Conservation (phyloP, 2,113 vertebrate genomes). For the Passer domesticus region DNA sequence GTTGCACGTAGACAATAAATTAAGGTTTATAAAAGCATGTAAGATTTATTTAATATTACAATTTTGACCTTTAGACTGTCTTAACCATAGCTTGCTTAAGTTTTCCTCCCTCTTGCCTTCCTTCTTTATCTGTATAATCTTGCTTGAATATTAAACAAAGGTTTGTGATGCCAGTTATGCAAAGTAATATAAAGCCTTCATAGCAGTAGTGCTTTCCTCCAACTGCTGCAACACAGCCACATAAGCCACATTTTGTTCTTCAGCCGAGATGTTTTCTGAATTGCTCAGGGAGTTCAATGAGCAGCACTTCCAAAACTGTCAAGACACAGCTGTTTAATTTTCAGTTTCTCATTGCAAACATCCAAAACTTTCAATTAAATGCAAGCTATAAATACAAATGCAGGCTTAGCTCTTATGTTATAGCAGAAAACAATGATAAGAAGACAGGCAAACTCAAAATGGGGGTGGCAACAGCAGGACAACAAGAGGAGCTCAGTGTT, state of each 20-base stretch:
- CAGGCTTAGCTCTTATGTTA: not conserved
- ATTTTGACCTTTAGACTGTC: slow-evolving; percentile 78
- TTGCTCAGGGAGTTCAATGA: not conserved
- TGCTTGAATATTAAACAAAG: slow-evolving; percentile 69
- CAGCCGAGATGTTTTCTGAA: not conserved
- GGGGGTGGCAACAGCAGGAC: not conserved
- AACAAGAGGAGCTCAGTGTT: not conserved
- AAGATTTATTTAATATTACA: slow-evolving; percentile 83
- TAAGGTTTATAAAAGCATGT: slow-evolving; percentile 80
- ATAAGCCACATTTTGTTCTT: not conserved
- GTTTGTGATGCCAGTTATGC: slow-evolving; percentile 23
- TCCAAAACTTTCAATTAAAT: not conserved
- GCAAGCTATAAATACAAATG: not conserved
- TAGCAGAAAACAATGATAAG: not conserved
- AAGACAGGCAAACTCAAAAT: not conserved
- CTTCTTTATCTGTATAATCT: slow-evolving; percentile 58
- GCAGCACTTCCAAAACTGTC: not conserved
- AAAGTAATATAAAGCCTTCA: slow-evolving; percentile 34
- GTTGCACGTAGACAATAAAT: slow-evolving; percentile 82
- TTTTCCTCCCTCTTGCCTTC: slow-evolving; percentile 25
- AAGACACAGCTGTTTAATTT: not conserved
- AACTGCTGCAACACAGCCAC: not conserved
- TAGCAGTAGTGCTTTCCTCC: not conserved
- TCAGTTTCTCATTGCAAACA: not conserved
- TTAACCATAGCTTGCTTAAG: slow-evolving; percentile 67